phyloP scores from a whole-genome alignment of 1,140 invertebrate species.

The Harlomillsia oculata region DNA sequence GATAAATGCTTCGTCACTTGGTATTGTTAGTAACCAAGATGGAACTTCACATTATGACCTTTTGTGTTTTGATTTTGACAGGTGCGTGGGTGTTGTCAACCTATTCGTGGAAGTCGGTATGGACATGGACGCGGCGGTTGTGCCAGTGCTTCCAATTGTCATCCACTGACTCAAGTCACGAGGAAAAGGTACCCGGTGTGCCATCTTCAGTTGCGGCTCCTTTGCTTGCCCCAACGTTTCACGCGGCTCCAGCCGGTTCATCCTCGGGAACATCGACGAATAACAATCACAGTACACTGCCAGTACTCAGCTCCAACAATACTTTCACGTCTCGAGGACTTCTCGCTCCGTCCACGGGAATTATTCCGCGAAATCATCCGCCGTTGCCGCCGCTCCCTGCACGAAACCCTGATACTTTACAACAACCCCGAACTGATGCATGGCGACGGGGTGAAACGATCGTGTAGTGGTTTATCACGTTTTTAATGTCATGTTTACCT shows the following conservation, averaged over 20 bases:
- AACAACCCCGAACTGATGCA: slow-evolving; percentile 23
- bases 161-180: not conserved
- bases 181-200: not conserved
- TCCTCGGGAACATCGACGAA: not conserved
- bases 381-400: slow-evolving; percentile 22
- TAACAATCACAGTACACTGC: slow-evolving; percentile 10
- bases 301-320: slow-evolving; percentile 16
- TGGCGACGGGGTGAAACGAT: slow-evolving; percentile 34
- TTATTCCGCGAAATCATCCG: slow-evolving; percentile 13
- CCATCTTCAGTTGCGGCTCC: not conserved
- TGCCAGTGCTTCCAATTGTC: slow-evolving; percentile 19
- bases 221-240: not conserved
- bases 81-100: slow-evolving; percentile 35
- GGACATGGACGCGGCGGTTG: slow-evolving; percentile 3
- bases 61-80: slow-evolving; percentile 15
- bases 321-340: slow-evolving; percentile 16
- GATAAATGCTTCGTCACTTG: not conserved
- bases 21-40: no score
- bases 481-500: no score
- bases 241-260: not conserved
- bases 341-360: not conserved
- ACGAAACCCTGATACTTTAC: slow-evolving; percentile 10
- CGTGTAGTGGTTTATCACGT: slow-evolving; percentile 24
- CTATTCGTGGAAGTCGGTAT: slow-evolving; percentile 28
- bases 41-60: not conserved